phyloP scores from a whole-genome alignment of 2,888 invertebrate species.

The Heliothis peltigera region DNA sequence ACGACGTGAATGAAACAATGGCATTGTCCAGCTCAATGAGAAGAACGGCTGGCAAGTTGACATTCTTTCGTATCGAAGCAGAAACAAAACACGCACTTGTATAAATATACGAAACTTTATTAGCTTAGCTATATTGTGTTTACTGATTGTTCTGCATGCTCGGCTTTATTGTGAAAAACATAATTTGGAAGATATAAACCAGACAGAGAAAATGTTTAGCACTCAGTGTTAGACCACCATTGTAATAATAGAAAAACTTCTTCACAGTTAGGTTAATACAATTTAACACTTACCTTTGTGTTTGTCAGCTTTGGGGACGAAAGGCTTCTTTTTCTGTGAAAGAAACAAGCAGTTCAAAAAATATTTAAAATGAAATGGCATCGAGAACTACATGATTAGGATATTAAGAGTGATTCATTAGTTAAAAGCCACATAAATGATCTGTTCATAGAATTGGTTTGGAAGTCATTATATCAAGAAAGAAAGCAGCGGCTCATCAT shows the following conservation, averaged over 20 bases:
- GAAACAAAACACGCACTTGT: conserved; percentile 10
- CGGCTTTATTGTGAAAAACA: too few relatives aligned
- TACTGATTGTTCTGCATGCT: background rate
- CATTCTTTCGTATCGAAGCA: conserved; percentile 13
- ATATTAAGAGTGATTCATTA: too few relatives aligned
- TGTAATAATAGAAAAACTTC: too few relatives aligned
- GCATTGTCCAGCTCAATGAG: conserved; percentile 22
- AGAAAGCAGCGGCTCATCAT: too few relatives aligned
- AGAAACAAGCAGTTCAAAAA: conserved; percentile 36
- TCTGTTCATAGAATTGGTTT: too few relatives aligned
- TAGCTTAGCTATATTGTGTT: background rate
- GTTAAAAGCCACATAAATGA: too few relatives aligned
- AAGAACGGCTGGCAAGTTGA: conserved; percentile 27
- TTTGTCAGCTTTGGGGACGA: conserved; percentile 53
- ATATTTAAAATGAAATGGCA: too few relatives aligned
- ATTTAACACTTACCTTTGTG: conserved; percentile 76
- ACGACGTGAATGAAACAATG: conserved; percentile 26
- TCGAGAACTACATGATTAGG: too few relatives aligned
- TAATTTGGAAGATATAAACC: background rate
- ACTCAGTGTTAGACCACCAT: background rate
- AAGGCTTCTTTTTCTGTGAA: conserved; percentile 70
- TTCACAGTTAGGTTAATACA: too few relatives aligned
- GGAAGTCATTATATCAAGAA: too few relatives aligned
- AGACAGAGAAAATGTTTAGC: background rate
- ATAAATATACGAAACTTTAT: background rate